Evolutionary conservation across 1,140 invertebrate genomes (phyloP).

Genomic region (Oryctes rhinoceros): DNA sequence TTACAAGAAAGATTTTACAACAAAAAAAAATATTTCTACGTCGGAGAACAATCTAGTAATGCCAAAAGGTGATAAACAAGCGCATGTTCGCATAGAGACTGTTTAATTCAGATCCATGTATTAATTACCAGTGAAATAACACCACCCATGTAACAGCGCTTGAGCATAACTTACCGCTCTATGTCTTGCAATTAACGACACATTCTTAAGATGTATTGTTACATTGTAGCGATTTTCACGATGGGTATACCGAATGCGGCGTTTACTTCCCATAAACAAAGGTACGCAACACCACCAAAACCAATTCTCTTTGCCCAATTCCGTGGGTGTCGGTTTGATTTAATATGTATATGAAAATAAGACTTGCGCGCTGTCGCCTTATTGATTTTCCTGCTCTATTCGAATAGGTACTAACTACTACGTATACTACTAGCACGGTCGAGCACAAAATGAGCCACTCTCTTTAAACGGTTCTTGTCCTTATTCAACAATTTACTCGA

Average conservation of each 20-base stretch:
- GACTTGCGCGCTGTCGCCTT: constrained; percentile 9
- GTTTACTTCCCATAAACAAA: constrained; percentile 3
- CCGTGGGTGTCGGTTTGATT: constrained; percentile 31
- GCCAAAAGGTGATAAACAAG: no score
- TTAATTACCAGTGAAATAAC: background rate
- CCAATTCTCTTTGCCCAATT: constrained; percentile 12
- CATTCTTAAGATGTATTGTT: background rate
- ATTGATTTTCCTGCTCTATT: constrained; percentile 28
- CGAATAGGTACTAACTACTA: background rate
- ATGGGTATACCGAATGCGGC: background rate
- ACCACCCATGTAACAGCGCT: background rate
- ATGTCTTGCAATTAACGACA: background rate
- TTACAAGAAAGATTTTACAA: no score
- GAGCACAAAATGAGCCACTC: constrained; percentile 2
- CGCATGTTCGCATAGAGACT: no score
- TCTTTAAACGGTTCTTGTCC: constrained; percentile 10
- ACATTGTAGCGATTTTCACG: background rate
- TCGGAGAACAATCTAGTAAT: no score
- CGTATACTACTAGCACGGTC: background rate
- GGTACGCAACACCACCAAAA: background rate
- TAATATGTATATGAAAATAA: constrained; percentile 34
- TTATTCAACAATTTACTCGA: constrained; percentile 7
- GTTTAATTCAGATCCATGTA: background rate
- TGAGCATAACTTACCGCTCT: background rate
- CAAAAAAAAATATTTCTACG: no score